A percentile compares a stretch with the other conserved stretches of the same genome.
These are phyloP conservation scores for Patella vulgata DNA, from an alignment of 1,140 invertebrate species.

Conservation along the genomic window DNA sequence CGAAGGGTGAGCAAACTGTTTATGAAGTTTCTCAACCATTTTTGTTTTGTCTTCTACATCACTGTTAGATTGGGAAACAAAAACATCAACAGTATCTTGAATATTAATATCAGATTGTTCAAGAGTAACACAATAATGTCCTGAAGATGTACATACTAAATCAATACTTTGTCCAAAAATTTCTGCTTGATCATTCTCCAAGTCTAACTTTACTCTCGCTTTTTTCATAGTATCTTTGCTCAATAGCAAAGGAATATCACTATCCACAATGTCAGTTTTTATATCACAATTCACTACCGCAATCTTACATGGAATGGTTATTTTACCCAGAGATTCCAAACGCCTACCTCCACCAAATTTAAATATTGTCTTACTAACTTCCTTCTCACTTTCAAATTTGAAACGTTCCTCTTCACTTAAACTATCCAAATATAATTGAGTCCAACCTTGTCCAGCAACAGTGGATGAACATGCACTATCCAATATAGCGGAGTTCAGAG, in stretches of 20 bases:
- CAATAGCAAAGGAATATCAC: background rate
- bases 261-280: background rate
- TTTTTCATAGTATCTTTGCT: background rate
- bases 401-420: no score
- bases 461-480: conserved; percentile 2
- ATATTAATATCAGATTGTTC: background rate
- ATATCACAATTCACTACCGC: background rate
- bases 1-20: conserved; percentile 3
- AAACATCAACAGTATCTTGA: background rate
- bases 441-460: conserved; percentile 1
- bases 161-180: background rate
- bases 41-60: background rate
- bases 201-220: background rate
- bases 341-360: background rate
- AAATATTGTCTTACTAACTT: no score
- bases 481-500: background rate
- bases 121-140: background rate
- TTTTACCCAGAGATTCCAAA: background rate
- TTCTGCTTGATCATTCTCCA: no score
- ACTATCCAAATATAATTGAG: background rate
- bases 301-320: background rate
- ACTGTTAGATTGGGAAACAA: background rate
- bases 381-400: no score
- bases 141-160: background rate
- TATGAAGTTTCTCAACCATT: background rate